Evolutionary conservation across 2,113 vertebrate genomes (phyloP), one percentile per base, ranked within the genome.

Genomic region (Bagarius yarrelli): DNA sequence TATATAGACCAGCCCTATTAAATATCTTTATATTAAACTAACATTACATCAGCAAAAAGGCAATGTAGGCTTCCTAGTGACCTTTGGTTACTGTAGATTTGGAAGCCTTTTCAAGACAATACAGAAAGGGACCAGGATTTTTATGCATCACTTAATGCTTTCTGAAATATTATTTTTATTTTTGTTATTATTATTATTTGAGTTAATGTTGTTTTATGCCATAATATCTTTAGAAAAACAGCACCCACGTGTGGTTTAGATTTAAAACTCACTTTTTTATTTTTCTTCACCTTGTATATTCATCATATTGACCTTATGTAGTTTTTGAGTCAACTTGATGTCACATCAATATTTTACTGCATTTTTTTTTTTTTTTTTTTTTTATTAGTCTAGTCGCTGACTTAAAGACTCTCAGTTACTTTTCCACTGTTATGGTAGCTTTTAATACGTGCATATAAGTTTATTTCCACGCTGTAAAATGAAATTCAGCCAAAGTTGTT

Each of bases 391-490:
- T 50, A 61, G n/a, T 61, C 13, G 8, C 56, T 77, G 75, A 2
- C 18, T 63, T 40, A 13, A 60, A 61, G 18, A 40, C 23, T 30
- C 47, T 72, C 55, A 60, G 56, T 56, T 23, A 61, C 56, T 53
- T 34, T 34, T 59, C 57, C 15, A 44, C 23, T 55, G 14, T 56
- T 56, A 25, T 70, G 9, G 25, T 70, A 36, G 61, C 47, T 36
- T 21, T 81, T 55, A 67, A 44, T 76, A 44, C 34, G 53, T 69
- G 50, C 53, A 77, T 81, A n/a, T 76, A 56, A 60, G 64, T 36
- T 60, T 82, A 70, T 69, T 82, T 82, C 81, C 81, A 77, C 27
- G 19, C 74, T 70, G 40, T 77, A 60, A 59, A 77, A 50, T 16
- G 25, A 70, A 70, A 66, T 82, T 82, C 53, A 60, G 73, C 73